Evolutionary conservation across 2,888 invertebrate genomes (phyloP).

Genomic region (Mayetiola destructor): DNA sequence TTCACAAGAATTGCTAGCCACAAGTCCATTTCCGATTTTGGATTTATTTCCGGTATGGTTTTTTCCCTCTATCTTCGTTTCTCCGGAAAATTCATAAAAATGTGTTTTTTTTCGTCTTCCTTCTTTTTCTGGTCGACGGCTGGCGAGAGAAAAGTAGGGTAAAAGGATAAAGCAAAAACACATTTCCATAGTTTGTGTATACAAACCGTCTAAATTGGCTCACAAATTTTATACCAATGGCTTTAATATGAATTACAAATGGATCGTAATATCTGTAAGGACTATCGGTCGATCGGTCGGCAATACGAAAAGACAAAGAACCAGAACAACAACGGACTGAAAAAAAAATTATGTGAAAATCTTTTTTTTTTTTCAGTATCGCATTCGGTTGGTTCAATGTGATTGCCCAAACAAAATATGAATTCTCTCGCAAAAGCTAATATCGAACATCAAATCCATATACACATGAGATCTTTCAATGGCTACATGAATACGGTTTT

Average conservation of each 20-base stretch:
- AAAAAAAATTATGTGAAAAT: not conserved
- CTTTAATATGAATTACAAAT: not conserved
- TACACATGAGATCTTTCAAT: not conserved
- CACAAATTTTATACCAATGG: conserved; percentile 4
- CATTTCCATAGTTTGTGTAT: not conserved
- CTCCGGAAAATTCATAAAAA: no score
- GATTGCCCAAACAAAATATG: not conserved
- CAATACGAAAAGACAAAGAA: not conserved
- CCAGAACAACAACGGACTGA: not conserved
- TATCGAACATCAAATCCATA: conserved; percentile 3
- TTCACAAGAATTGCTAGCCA: conserved; percentile 15
- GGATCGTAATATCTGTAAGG: no score
- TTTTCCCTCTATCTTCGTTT: no score
- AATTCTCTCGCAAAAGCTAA: not conserved
- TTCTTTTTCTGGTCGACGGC: no score
- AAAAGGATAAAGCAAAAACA: not conserved
- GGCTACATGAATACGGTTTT: not conserved
- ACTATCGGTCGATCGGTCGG: no score
- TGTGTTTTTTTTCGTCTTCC: no score
- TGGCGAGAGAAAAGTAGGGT: no score
- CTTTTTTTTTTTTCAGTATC: not conserved
- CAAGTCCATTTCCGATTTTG: conserved; percentile 17
- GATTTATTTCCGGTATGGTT: conserved; percentile 16
- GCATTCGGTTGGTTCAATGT: no score
- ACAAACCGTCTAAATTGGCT: conserved; percentile 4